phyloP scores from a whole-genome alignment of 2,113 vertebrate species.

The Bos indicus region DNA sequence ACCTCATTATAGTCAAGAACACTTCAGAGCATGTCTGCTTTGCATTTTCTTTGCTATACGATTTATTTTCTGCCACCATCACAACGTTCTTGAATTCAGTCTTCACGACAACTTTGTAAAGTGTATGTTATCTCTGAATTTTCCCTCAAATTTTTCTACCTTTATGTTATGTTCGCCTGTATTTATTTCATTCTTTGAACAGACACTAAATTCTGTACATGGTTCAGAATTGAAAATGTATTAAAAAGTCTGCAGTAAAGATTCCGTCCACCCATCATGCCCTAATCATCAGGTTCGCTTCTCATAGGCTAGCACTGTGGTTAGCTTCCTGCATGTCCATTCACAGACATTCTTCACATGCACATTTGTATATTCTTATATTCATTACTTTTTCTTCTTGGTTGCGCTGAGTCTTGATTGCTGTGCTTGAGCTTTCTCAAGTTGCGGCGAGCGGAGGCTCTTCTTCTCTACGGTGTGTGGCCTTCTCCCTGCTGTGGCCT shows the following conservation, averaged over 20 bases:
- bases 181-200: not conserved
- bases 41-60: not conserved
- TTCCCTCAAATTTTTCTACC: not conserved
- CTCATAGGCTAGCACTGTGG: not conserved
- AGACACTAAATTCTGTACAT: not conserved
- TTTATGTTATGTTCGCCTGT: not conserved
- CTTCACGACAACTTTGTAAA: not conserved
- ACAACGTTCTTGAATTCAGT: not conserved
- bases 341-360: not conserved
- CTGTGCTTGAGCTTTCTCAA: not conserved
- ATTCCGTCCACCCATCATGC: not conserved
- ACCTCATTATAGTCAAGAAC: not conserved
- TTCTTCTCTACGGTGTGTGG: accelerated
- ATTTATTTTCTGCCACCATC: not conserved
- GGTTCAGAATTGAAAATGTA: not conserved
- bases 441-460: accelerated
- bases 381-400: not conserved
- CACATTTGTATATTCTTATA: not conserved
- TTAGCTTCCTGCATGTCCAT: not conserved
- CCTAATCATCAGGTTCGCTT: not conserved
- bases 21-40: not conserved
- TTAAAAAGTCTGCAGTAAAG: not conserved
- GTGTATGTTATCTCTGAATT: not conserved
- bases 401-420: not conserved
- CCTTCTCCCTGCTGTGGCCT: not conserved